Base-by-base conservation (phyloP, 2,797 vertebrate species). In the Jordanella pulchra region DNA sequence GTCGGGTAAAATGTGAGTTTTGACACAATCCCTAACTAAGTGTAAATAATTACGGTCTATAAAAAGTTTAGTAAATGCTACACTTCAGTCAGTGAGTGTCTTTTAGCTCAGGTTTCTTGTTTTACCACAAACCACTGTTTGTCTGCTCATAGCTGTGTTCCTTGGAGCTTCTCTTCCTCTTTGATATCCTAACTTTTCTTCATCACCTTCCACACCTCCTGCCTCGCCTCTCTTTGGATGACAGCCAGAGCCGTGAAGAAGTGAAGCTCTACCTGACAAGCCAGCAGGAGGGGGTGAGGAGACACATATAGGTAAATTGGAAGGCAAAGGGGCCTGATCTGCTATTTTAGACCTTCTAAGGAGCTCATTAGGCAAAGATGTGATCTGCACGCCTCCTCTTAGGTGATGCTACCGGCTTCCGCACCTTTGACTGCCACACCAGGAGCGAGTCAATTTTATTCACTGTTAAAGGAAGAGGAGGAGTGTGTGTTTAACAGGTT, bases 301-400 rank as follows among this genome's bases (percentile, higher is more conserved):
- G 69, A 68, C 9, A 69, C 15, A 64, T 56, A 55, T 73, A 85
- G 86, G 87, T 88, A 69, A 14, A 64, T 64, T 3, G 69, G 32
- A 27, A 61, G 11, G 21, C 32, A 61, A 4, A 15, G 61, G 78
- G 86, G 65, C 39, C 58, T 39, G 77, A 48, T 77, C 76, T 91
- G 61, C 94, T 91, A 87, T 94, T 92, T 93, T 90, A 77, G 93
- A 95, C 93, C 94, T 95, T 96, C 92, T 89, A 91, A 93, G 93
- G 88, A 95, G 93, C 95, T 95, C 95, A 96, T 97, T 96, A 96
- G 81, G 93, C 78, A 64, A 86, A 96, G 93, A 94, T 95, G 95
- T 87, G 91, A 96, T 94, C 90, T 87, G 90, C 91, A 89, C 92
- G 85, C 93, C 92, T 94, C 91, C 76, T 86, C 82, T 65, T 89